Percentiles rank a stretch among this genome's conserved stretches.
Conservation (phyloP, 2,797 vertebrate genomes). For the Hemitrygon akajei region DNA sequence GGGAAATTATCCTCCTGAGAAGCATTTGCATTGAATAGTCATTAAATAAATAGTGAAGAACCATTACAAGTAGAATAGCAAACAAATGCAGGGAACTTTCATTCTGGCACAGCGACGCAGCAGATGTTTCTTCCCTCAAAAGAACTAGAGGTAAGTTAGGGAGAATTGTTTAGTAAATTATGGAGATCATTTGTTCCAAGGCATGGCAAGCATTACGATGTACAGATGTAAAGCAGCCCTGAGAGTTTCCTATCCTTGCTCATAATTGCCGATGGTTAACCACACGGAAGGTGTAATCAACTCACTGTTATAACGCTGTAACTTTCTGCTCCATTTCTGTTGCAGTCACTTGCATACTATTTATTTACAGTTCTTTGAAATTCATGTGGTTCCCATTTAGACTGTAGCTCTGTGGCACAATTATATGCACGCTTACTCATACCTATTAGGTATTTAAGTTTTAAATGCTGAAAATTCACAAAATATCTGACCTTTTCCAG, state of each 20-base stretch:
- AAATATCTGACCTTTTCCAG: not conserved
- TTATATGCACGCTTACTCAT: not conserved
- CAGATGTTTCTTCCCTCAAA: conserved; percentile 26
- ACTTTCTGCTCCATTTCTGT: not conserved
- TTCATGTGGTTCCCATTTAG: not conserved
- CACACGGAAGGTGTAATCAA: conserved; percentile 15
- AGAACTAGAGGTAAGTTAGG: conserved; percentile 14
- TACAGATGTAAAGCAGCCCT: conserved; percentile 13
- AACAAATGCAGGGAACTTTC: not conserved
- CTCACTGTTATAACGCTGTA: not conserved
- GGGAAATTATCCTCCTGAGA: not conserved
- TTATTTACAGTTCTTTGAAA: not conserved
- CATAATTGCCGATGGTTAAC: conserved; percentile 21
- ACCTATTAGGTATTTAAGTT: not conserved
- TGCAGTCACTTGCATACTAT: not conserved
- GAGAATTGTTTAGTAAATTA: conserved; percentile 15
- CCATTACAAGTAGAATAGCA: not conserved
- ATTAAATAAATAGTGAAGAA: not conserved
- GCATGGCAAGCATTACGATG: conserved; percentile 24
- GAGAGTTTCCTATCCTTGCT: not conserved
- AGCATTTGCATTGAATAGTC: not conserved
- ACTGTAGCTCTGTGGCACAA: not conserved
- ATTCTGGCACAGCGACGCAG: not conserved
- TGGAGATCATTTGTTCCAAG: not conserved
- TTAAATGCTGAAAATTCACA: not conserved